These are phyloP conservation scores for Ictidomys tridecemlineatus DNA, from an alignment of 2,113 vertebrate species.

Conservation along the genomic window DNA sequence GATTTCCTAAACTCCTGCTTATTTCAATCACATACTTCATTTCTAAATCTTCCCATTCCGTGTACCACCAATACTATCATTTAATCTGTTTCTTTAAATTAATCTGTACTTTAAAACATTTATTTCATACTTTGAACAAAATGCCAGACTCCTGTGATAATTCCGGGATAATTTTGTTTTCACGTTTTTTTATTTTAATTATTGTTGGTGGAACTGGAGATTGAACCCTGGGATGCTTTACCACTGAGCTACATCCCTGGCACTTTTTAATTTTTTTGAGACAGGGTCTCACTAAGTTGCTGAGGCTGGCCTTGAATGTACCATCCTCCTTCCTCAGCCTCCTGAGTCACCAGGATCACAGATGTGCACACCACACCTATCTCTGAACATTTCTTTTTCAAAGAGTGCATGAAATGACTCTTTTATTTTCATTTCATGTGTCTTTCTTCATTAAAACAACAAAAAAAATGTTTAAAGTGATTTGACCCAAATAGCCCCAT, in stretches of 20 bases:
- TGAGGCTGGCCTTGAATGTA: too few relatives aligned
- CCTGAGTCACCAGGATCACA: too few relatives aligned
- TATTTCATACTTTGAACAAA: background rate
- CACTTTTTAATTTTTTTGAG: too few relatives aligned
- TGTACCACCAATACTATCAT: background rate
- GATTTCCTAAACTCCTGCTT: background rate
- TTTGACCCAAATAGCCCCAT: background rate
- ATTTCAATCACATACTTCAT: background rate
- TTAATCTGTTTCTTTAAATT: background rate
- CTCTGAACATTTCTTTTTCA: too few relatives aligned
- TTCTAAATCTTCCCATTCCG: background rate
- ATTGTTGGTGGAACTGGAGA: background rate
- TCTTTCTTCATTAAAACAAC: background rate
- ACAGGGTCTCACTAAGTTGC: too few relatives aligned
- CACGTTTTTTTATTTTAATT: background rate
- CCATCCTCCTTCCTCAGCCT: too few relatives aligned
- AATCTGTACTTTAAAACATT: background rate
- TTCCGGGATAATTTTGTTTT: background rate
- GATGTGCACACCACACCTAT: too few relatives aligned
- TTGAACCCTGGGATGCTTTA: too few relatives aligned
- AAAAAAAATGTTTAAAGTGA: background rate
- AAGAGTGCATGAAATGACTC: too few relatives aligned
- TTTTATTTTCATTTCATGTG: background rate
- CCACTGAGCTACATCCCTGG: too few relatives aligned
- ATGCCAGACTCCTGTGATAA: background rate